Percentiles rank a stretch among this genome's conserved stretches.
Evolutionary conservation across 2,888 invertebrate genomes (phyloP).

Genomic region (Parnassius apollo): DNA sequence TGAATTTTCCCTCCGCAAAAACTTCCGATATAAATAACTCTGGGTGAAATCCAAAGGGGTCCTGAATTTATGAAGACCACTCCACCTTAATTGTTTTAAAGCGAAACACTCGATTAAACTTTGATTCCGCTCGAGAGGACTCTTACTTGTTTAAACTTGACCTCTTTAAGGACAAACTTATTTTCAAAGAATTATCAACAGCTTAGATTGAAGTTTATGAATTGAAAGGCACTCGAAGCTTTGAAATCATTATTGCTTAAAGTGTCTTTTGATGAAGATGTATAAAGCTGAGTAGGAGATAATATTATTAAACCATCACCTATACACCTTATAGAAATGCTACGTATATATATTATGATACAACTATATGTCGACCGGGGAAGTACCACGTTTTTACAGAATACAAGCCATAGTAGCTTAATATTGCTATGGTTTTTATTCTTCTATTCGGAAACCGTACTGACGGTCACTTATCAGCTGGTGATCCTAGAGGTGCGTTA

Average conservation of each 20-base stretch:
- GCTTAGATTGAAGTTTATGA: background rate
- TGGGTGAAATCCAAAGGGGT: constrained; percentile 34
- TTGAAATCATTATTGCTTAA: background rate
- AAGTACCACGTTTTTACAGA: too few species aligned
- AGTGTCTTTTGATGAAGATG: too few species aligned
- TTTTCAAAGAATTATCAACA: constrained; percentile 2
- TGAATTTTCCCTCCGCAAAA: constrained; percentile 40
- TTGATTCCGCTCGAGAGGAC: constrained; percentile 27
- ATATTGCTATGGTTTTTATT: too few species aligned
- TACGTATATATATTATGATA: too few species aligned
- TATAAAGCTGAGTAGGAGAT: too few species aligned
- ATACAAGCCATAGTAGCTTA: too few species aligned
- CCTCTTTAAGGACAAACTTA: constrained; percentile 17
- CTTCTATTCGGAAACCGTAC: too few species aligned
- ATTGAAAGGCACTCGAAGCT: background rate
- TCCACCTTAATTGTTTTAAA: constrained; percentile 46
- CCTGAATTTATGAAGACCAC: constrained; percentile 42
- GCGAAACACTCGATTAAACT: constrained; percentile 39
- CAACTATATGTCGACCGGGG: too few species aligned
- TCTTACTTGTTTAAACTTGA: constrained; percentile 19
- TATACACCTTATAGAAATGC: too few species aligned
- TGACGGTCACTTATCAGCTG: too few species aligned
- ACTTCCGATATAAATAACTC: constrained; percentile 47
- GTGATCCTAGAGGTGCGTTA: too few species aligned
- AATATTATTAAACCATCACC: too few species aligned